Evolutionary conservation across 2,113 vertebrate species (phyloP), one percentile per base, ranked within the genome.

Genomic region (Haemorhous mexicanus): DNA sequence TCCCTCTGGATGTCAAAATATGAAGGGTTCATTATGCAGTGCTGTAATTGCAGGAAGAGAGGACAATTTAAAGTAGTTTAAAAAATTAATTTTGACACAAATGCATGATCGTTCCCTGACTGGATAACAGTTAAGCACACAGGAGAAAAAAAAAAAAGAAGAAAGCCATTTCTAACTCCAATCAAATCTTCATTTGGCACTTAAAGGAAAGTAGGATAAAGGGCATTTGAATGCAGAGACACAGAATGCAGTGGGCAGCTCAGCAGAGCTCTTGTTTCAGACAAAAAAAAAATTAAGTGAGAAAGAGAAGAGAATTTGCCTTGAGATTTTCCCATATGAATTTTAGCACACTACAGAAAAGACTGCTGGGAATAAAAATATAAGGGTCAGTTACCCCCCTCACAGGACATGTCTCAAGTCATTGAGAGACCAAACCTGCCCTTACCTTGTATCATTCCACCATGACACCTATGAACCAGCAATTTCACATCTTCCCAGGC

Each of bases 31-130:
- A 88, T 87, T 91, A 90, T 84, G 47, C 43, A 73, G 11, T 78
- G 30, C 1, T 94, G 47, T 56, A 91, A 90, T 58, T 93, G 79
- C 76, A 96, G 46, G 56, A 91, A 66, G 37, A 93, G 63, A 88
- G 47, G 27, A 55, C 55, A 85, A 81, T 85, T 91, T 70, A 63
- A 94, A 88, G 55, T 24, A 84, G 64, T 59, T 58, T 20, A 67
- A 97, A 96, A 94, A 95, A 93, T 87, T 79, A 66, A 55, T 73
- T 91, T 88, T 95, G 84, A 90, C 87, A 95, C 27, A 70, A 94
- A 88, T 50, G 72, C 33, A 70, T 91, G 50, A 80, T 77, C 2
- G 0, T 90, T 93, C 49, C 72, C 56, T 84, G 84, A 77, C 43
- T 79, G 39, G 59, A 44, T 91, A 79, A 91, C 37, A 55, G 46